Evolutionary conservation across 2,888 invertebrate species (phyloP), one percentile per base, ranked within the genome.

Genomic region (Empis livida): DNA sequence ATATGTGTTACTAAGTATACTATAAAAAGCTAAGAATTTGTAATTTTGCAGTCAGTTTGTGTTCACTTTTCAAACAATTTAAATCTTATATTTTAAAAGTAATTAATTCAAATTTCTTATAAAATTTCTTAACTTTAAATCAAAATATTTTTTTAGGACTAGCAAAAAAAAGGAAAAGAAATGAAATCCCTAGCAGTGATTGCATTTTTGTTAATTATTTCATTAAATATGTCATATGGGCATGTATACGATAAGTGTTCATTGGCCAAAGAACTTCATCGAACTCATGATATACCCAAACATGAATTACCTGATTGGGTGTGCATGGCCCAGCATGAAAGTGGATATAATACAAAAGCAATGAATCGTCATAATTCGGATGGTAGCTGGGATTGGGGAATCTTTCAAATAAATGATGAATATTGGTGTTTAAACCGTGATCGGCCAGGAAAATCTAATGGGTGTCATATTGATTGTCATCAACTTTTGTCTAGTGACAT

Each of bases 301-400:
- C 5, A 8, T 27, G 8, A 27, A 27, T 8, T 27, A 27, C 23
- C 23, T 9, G 49, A 51, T 44, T 55, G 55, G 55, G 47, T 52
- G 5, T 55, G 54, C 32, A 44, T 55, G n/a, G 53, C 51, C 1
- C 31, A 51, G 16, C 17, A 42, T 31, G 54, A 54, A 35, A 55
- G 52, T 31, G 31, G 15, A 11, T 54, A 66, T 11, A 60, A 64
- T 17, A 71, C 72, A 0, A 49, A 64, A 20, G 65, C 60, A 1
- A 57, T 64, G 17, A 69, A 71, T 1, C 61, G 55, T 2, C 53
- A 60, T 0, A 72, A 74, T 55, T 51, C 51, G 1, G 67, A 74
- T 53, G 71, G 73, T 0, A 60, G 59, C 16, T 53, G 51, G 39
- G 64, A 65, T 48, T 64, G 52, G 50, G 59, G 59, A 35, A 44